Evolutionary conservation across 2,797 vertebrate species (phyloP).

Genomic region (Alfaro cultratus): DNA sequence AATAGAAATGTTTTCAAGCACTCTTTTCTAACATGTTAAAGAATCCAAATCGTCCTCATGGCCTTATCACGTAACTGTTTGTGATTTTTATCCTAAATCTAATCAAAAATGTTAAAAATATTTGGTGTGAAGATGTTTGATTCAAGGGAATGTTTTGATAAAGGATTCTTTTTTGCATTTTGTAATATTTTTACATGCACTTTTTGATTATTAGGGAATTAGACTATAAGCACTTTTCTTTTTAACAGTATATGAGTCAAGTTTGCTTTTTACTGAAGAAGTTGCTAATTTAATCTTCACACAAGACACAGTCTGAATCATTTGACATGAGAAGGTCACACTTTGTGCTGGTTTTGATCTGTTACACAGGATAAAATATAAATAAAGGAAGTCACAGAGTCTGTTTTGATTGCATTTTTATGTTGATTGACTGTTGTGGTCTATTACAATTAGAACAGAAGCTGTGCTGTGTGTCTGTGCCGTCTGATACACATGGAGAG

Average conservation of each 20-base stretch:
- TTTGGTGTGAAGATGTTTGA: neutral
- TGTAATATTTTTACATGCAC: neutral
- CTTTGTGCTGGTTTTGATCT: neutral
- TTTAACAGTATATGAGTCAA: conserved; percentile 4
- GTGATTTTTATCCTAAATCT: neutral
- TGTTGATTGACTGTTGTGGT: neutral
- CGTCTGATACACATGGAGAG: neutral
- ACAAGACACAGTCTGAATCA: neutral
- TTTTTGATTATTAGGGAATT: conserved; percentile 11
- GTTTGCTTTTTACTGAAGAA: conserved; percentile 15
- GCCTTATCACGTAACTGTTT: neutral
- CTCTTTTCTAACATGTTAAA: neutral
- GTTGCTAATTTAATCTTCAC: neutral
- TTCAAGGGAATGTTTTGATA: neutral
- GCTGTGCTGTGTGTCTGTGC: neutral
- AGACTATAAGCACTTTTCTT: conserved; percentile 11
- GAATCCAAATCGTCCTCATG: neutral
- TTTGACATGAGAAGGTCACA: neutral
- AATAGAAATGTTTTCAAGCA: neutral
- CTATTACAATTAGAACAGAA: neutral
- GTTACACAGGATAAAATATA: neutral
- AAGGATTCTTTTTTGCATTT: neutral
- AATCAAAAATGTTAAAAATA: neutral
- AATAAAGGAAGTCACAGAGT: neutral
- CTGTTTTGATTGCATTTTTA: neutral